These are phyloP conservation scores for Ranitomeya imitator DNA, from an alignment of 2,113 vertebrate genomes.

Conservation along the genomic window DNA sequence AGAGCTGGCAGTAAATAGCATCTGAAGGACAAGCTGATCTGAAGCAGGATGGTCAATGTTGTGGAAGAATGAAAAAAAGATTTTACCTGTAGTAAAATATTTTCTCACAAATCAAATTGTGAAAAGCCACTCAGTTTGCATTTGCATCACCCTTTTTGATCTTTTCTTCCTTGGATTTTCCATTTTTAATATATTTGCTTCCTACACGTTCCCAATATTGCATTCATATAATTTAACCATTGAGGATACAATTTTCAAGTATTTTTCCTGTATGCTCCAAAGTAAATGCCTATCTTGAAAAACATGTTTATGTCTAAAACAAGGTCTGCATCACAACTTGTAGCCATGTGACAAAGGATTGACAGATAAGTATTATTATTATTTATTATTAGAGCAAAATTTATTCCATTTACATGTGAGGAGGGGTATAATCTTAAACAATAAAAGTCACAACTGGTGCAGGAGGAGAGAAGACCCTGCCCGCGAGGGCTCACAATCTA, in stretches of 20 bases:
- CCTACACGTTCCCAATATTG: not conserved
- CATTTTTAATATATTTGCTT: not conserved
- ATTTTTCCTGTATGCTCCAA: not conserved
- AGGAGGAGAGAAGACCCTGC: no score
- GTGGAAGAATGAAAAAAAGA: conserved; percentile 19
- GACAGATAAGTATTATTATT: no score
- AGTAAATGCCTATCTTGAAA: not conserved
- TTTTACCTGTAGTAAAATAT: conserved; percentile 30
- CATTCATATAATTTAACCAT: not conserved
- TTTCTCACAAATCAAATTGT: conserved; percentile 9
- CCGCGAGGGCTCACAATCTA: no score
- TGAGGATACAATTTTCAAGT: not conserved
- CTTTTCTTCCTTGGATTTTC: conserved; percentile 6
- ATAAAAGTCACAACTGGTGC: no score
- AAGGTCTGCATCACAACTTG: no score
- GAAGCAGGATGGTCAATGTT: conserved; percentile 20
- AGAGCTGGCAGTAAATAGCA: conserved; percentile 42
- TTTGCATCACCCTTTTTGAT: conserved; percentile 1
- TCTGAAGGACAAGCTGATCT: conserved; percentile 47
- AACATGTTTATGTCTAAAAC: not conserved
- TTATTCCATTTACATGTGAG: no score
- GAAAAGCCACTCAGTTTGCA: conserved; percentile 23
- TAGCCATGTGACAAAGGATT: no score
- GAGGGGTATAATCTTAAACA: no score
- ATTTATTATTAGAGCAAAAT: no score